Conservation (phyloP, 2,888 invertebrate species). For the Brachypalpus laphriformis region DNA sequence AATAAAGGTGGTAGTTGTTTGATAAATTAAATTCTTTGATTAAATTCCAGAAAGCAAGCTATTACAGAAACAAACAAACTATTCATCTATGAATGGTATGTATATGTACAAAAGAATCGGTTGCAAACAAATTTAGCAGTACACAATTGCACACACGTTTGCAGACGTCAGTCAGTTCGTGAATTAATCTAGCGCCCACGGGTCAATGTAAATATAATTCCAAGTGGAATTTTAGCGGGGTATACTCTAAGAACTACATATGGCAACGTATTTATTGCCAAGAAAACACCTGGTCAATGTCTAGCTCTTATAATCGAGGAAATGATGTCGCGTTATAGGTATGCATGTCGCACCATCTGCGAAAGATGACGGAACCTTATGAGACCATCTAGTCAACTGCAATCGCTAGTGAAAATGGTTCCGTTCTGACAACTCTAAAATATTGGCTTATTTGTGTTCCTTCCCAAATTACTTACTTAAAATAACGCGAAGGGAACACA, state of each 20-base stretch:
- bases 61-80: neutral
- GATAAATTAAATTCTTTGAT: neutral
- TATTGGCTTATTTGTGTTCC: slow-evolving; percentile 15
- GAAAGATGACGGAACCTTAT: neutral
- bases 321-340: neutral
- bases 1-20: neutral
- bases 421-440: neutral
- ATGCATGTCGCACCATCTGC: neutral
- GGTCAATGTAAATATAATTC: neutral
- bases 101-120: neutral
- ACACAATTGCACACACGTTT: neutral
- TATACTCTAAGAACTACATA: neutral
- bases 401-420: neutral
- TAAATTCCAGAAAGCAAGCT: neutral
- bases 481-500: slow-evolving; percentile 11
- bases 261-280: neutral
- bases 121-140: neutral
- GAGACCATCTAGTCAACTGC: neutral
- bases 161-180: neutral
- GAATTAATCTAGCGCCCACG: neutral
- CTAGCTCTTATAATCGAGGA: neutral
- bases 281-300: slow-evolving; percentile 4
- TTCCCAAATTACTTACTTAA: neutral
- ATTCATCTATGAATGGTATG: neutral
- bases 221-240: neutral